Conservation (phyloP, 2,113 vertebrate species). For the Macquaria australasica region DNA sequence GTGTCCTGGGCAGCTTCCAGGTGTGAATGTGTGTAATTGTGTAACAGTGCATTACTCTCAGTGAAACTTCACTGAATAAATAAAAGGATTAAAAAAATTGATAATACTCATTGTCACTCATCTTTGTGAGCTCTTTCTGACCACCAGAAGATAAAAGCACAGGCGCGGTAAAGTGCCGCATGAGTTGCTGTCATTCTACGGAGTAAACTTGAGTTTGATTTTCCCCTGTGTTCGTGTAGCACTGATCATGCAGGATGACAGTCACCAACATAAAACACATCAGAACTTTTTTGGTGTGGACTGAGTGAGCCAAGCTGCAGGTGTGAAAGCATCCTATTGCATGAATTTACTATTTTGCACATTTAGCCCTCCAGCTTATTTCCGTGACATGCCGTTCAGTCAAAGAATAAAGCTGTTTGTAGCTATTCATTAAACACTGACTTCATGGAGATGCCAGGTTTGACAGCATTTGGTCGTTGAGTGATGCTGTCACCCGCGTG, state of each 20-base stretch:
- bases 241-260: neutral
- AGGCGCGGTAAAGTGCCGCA: neutral
- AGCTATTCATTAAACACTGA: neutral
- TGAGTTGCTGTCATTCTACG: neutral
- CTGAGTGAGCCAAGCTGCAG: neutral
- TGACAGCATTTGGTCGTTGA: neutral
- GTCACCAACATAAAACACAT: neutral
- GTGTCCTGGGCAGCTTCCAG: neutral
- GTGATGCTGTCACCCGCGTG: neutral
- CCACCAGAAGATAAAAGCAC: neutral
- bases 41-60: neutral
- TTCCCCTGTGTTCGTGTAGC: neutral
- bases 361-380: neutral
- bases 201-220: neutral
- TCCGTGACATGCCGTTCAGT: neutral
- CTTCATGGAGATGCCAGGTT: neutral
- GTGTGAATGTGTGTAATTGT: neutral
- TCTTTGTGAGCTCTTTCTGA: neutral
- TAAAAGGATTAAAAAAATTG: neutral
- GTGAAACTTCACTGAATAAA: neutral
- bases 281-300: neutral
- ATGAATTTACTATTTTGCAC: neutral
- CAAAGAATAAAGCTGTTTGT: neutral
- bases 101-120: neutral
- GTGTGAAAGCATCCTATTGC: neutral